A percentile compares a stretch with the other conserved stretches of the same genome.
phyloP scores from a whole-genome alignment of 2,888 invertebrate genomes.

The Pristionchus arcanus region DNA sequence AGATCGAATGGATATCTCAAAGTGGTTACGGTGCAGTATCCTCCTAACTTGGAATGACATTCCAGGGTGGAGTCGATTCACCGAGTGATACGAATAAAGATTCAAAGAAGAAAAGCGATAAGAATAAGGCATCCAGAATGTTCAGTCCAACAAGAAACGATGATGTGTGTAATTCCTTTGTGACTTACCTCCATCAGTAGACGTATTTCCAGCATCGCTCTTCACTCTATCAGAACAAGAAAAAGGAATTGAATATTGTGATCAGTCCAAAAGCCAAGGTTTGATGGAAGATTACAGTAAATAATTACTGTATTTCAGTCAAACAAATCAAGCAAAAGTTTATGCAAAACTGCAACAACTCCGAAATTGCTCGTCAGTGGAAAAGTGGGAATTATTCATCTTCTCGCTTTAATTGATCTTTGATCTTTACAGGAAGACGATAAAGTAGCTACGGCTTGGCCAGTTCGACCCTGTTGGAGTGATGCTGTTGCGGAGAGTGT shows the following conservation, averaged over 20 bases:
- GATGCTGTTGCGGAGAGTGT: not conserved
- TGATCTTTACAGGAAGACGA: not conserved
- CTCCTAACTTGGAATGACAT: not conserved
- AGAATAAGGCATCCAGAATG: not conserved
- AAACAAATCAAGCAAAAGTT: not conserved
- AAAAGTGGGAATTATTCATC: not conserved
- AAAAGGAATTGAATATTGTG: not conserved
- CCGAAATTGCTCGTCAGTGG: conserved; percentile 15
- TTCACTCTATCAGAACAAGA: not conserved
- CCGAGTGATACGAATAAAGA: not conserved
- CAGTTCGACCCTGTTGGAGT: not conserved
- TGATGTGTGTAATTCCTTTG: too few species aligned
- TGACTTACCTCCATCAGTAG: too few species aligned
- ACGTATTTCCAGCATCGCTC: too few species aligned
- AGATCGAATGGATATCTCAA: not conserved
- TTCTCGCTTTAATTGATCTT: not conserved
- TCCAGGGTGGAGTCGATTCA: not conserved
- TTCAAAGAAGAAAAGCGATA: not conserved
- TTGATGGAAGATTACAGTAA: not conserved
- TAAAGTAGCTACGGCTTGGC: not conserved
- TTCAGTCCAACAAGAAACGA: too few species aligned
- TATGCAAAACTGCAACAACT: not conserved
- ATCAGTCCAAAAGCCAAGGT: not conserved
- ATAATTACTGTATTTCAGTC: not conserved
- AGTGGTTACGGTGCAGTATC: not conserved